These are phyloP conservation scores for Agriopis aurantiaria DNA, from an alignment of 2,888 invertebrate genomes.

Conservation along the genomic window DNA sequence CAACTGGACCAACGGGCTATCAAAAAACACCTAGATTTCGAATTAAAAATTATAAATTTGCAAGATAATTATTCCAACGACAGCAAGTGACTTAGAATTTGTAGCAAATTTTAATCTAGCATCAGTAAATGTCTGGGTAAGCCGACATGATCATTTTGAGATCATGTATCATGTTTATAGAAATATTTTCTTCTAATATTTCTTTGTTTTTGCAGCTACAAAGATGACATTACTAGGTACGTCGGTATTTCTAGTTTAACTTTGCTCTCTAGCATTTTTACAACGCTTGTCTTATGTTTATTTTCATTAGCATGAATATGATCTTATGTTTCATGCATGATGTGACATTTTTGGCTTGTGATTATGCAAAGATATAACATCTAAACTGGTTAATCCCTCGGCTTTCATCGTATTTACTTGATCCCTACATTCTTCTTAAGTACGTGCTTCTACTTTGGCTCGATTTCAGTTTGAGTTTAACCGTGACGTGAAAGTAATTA, in stretches of 20 bases:
- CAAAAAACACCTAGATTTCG: no score
- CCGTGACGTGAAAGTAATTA: slow-evolving; percentile 3
- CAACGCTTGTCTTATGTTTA: neutral
- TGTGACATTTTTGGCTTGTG: slow-evolving; percentile 32
- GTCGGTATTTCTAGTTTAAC: slow-evolving; percentile 46
- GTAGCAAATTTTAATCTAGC: no score
- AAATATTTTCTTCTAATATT: neutral
- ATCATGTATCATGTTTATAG: no score
- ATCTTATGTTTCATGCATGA: slow-evolving; percentile 40
- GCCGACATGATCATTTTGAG: no score
- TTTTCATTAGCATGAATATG: slow-evolving; percentile 1
- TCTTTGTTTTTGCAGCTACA: slow-evolving; percentile 74
- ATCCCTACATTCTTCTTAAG: slow-evolving; percentile 10
- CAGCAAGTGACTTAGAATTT: no score
- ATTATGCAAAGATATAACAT: slow-evolving; percentile 35
- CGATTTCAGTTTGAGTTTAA: slow-evolving; percentile 10
- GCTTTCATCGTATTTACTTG: slow-evolving; percentile 28
- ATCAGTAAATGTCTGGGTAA: no score
- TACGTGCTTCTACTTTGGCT: slow-evolving; percentile 15
- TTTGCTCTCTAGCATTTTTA: neutral
- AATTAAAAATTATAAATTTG: no score
- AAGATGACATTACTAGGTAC: slow-evolving; percentile 80
- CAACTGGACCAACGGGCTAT: no score
- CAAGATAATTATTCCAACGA: no score
- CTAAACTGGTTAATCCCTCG: slow-evolving; percentile 28